Evolutionary conservation across 2,797 vertebrate species (phyloP), one percentile per base, ranked within the genome.

Genomic region (Poliocrania exsul): DNA sequence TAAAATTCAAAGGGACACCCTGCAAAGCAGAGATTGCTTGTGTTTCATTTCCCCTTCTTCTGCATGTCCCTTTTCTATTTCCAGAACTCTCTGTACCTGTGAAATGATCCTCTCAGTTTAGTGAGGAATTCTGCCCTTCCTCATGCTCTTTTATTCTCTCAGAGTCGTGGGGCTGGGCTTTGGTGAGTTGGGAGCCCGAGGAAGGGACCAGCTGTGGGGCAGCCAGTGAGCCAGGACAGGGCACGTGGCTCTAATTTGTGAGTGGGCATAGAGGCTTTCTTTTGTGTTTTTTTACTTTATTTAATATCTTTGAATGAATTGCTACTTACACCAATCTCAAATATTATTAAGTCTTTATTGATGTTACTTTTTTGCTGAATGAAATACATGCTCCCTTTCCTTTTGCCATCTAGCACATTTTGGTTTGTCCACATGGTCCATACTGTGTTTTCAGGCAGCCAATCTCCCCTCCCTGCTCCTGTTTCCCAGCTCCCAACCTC

Each of bases 71-170:
- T 2, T 0, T 42, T 57, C 18, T 44, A 2, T 47, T 67, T 79
- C 50, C 42, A 53, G 5, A 50, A 17, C 13, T 84, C 29, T 11
- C 46, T 1, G 3, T n/a, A 9, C n/a, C 16, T 57, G 25, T 35
- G 44, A 31, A 58, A 33, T 0, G 0, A 6, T 44, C 16, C 20
- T 51, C 16, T 16, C 54, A 74, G 28, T 51, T 17, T 5, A 13
- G 25, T 54, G 57, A 31, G 35, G 61, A 47, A 12, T 26, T 78
- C 23, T 84, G 44, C 65, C 44, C 25, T n/a, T 61, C 57, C 21
- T 60, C 5, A 0, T 5, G 24, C 42, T 42, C 1, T 50, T 35
- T 58, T 7, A 14, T 54, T 35, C 65, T 58, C 0, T 3, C 56
- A 4, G 5, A 5, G n/a, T 9, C 25, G 54, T 72, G 67, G 1